Conservation (phyloP, 2,113 vertebrate species). For the Ceuthmochares aereus region DNA sequence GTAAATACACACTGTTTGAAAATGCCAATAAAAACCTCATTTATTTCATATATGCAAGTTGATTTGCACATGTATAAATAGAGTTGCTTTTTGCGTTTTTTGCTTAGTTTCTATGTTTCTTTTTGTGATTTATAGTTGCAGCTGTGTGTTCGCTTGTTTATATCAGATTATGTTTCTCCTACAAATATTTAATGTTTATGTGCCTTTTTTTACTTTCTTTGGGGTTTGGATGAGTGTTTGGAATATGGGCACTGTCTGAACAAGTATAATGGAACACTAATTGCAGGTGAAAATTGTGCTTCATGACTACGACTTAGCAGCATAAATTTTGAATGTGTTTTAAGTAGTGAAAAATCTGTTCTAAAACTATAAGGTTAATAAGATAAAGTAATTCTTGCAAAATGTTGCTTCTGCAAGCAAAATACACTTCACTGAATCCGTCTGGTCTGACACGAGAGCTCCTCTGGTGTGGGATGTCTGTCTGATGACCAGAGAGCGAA, state of each 20-base stretch:
- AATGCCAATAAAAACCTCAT: conserved; percentile 83
- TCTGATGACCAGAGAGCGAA: background rate
- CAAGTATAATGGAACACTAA: conserved; percentile 57
- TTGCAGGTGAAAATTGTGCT: background rate
- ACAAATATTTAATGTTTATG: conserved; percentile 72
- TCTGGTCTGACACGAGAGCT: background rate
- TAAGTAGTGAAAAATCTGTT: background rate
- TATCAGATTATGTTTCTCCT: conserved; percentile 48
- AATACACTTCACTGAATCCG: background rate
- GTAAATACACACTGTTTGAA: conserved; percentile 73
- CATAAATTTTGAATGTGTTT: background rate
- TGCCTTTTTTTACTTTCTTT: conserved; percentile 77
- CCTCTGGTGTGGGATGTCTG: background rate
- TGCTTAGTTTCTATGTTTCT: conserved; percentile 47
- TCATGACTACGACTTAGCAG: background rate
- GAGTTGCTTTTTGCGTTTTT: conserved; percentile 64
- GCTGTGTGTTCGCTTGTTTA: conserved; percentile 50
- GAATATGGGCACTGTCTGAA: conserved; percentile 48
- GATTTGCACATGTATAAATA: conserved; percentile 85
- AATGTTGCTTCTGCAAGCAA: background rate
- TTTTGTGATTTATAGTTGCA: conserved; percentile 66
- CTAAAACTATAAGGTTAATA: background rate
- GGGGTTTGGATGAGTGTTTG: conserved; percentile 43
- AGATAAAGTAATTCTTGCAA: background rate
- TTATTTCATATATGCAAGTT: conserved; percentile 79